A percentile compares a stretch with the other conserved stretches of the same genome.
Conservation (phyloP, 2,888 invertebrate species). For the Cephus spinipes region DNA sequence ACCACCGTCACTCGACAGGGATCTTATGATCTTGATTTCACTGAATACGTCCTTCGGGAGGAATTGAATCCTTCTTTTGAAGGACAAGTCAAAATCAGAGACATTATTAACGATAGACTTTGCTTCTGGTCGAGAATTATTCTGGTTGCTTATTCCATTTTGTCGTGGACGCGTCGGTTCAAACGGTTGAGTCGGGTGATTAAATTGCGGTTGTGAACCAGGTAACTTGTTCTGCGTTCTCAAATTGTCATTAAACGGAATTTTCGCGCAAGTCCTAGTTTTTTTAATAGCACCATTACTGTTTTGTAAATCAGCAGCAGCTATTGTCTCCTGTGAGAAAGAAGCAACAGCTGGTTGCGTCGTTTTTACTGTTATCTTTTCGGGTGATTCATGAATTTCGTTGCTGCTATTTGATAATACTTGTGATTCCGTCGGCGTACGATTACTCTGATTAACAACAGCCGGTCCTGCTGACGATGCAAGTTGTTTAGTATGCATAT, state of each 20-base stretch:
- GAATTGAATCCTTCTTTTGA: slow-evolving; percentile 20
- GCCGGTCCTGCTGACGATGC: neutral
- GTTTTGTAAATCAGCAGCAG: neutral
- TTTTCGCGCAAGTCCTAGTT: neutral
- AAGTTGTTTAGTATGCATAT: neutral
- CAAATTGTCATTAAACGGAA: neutral
- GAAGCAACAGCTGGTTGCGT: neutral
- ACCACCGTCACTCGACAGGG: slow-evolving; percentile 2
- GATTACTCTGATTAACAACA: neutral
- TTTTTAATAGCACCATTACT: neutral
- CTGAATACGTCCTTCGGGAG: slow-evolving; percentile 38
- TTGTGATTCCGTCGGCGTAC: neutral
- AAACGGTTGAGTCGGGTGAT: neutral
- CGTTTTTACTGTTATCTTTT: neutral
- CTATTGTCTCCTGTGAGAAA: neutral
- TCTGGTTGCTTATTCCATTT: neutral
- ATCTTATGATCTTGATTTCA: slow-evolving; percentile 32
- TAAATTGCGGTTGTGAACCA: neutral
- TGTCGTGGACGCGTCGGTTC: neutral
- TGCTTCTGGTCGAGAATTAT: neutral
- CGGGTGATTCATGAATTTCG: neutral
- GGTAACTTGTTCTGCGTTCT: neutral
- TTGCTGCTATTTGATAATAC: neutral
- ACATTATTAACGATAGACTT: neutral
- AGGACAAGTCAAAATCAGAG: neutral